Conservation (phyloP, 1,140 invertebrate species). For the Bradysia coprophila region DNA sequence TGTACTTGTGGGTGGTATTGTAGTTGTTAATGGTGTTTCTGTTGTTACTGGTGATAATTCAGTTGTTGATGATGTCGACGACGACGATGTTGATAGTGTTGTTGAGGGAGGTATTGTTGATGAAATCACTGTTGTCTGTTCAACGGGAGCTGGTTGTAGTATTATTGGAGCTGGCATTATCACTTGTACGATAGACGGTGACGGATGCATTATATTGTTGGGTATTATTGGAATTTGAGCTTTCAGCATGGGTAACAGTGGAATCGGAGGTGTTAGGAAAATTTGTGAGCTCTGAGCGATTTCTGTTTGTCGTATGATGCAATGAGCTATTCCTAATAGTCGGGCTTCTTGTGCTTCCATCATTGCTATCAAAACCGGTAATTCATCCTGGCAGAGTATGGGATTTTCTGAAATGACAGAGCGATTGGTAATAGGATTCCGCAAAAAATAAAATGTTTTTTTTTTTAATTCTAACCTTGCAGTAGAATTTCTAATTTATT, state of each 20-base stretch:
- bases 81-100: slow-evolving; percentile 1
- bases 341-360: slow-evolving; percentile 48
- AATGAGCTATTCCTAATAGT: slow-evolving; percentile 35
- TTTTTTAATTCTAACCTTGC: slow-evolving; percentile 34
- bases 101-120: slow-evolving; percentile 6
- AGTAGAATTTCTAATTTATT: slow-evolving; percentile 57
- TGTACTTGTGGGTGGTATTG: slow-evolving; percentile 1
- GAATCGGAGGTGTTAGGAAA: slow-evolving; percentile 19
- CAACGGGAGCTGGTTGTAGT: slow-evolving; percentile 21
- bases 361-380: slow-evolving; percentile 42
- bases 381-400: slow-evolving; percentile 45
- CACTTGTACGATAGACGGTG: slow-evolving; percentile 10
- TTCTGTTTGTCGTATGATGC: slow-evolving; percentile 30
- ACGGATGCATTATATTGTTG: slow-evolving; percentile 16
- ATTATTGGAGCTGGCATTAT: slow-evolving; percentile 15
- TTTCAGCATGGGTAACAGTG: slow-evolving; percentile 22
- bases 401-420: slow-evolving; percentile 48
- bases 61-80: slow-evolving; percentile 9
- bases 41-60: slow-evolving; percentile 11
- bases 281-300: slow-evolving; percentile 25
- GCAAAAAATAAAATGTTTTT: slow-evolving; percentile 9
- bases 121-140: slow-evolving; percentile 3
- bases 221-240: slow-evolving; percentile 11
- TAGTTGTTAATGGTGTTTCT: background rate
- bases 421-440: no score